Base-by-base conservation (phyloP, 2,888 invertebrate species). In the Drosophila hamatofila region DNA sequence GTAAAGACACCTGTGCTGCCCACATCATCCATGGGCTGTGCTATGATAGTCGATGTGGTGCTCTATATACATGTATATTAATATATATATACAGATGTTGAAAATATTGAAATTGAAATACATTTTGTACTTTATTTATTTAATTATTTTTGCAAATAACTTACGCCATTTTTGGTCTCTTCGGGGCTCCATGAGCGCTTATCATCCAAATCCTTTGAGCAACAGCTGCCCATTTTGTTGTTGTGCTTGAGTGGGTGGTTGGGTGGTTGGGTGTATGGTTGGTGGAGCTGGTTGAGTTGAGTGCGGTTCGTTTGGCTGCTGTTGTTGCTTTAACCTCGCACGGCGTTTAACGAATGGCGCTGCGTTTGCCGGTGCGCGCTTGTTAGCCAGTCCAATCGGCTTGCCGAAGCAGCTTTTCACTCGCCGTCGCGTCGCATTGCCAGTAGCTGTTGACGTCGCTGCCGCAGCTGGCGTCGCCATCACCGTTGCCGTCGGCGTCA, bases 121-220 rank as follows among this genome's bases (percentile, higher is more conserved):
- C 9, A 42, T 23, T 16, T 46, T 16, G 16, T 8, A 25, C n/a
- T 9, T n/a, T 25, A 3, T 46, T 16, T 8, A 16, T 16, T 27
- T 27, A 11, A 12, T 39, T 37, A 9, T n/a, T 3, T n/a, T 21
- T 21, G 11, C 2, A 5, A 25, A 3, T 39, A 27, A 68, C 88
- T 72, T 84, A 91, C 91, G 67, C 83, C 91, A 75, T 90, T 91
- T 67, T 91, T 91, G 54, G 87, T 81, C 61, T 91, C 90, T 18
- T 89, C 81, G 56, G 91, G 91, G 69, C 91, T 91, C 91, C 91
- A 91, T 35, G 91, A 91, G 55, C 87, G 90, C 70, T 90, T 89
- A 33, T 87, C 87, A 61, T 91, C 92, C 60, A 87, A 68, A 78
- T 91, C 91, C 78, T 89, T 91, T 48, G 91, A 90, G 63, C 82